Evolutionary conservation across 2,113 vertebrate species (phyloP), one percentile per base, ranked within the genome.

Genomic region (Ophiodon elongatus): DNA sequence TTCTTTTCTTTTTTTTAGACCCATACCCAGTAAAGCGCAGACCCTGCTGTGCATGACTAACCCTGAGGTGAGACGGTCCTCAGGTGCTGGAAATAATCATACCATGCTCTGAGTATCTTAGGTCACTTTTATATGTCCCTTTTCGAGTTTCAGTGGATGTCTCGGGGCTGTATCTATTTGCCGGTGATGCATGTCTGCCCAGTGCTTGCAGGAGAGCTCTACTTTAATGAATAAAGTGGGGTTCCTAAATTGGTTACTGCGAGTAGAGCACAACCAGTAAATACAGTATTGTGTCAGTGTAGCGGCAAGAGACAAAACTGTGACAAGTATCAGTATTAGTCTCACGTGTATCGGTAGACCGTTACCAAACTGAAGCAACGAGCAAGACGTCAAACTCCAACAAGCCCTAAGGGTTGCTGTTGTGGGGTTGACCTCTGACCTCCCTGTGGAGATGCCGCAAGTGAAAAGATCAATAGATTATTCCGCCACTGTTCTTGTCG

Each of bases 41-140:
- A 65, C 52, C 81, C 81, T 11, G 87, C 90, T 85, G 79, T 84
- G 86, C 82, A 84, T 87, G 82, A 85, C 59, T n/a, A 85, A 73
- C 80, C 84, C 84, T 27, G 75, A 82, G 82, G 83, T 78, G 65
- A 89, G 75, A 70, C 27, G 21, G 82, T 86, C 79, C 81, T 88
- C 79, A 76, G 91, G 91, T 89, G 80, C 69, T 78, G 82, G 78
- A 90, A 85, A 80, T 91, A 90, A 88, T 88, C 73, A 82, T 76
- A 59, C 59, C 37, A 54, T 77, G 73, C 62, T 83, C 79, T 19
- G 8, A 71, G 73, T 76, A 76, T 84, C 80, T 76, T 41, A 65
- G 82, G 79, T 87, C 81, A 82, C 74, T n/a, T 67, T 68, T 64
- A 37, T 64, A 13, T 21, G 63, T 80, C 47, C 56, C 27, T 68